Evolutionary conservation across 2,888 invertebrate genomes (phyloP).

Genomic region (Cybosia mesomella): DNA sequence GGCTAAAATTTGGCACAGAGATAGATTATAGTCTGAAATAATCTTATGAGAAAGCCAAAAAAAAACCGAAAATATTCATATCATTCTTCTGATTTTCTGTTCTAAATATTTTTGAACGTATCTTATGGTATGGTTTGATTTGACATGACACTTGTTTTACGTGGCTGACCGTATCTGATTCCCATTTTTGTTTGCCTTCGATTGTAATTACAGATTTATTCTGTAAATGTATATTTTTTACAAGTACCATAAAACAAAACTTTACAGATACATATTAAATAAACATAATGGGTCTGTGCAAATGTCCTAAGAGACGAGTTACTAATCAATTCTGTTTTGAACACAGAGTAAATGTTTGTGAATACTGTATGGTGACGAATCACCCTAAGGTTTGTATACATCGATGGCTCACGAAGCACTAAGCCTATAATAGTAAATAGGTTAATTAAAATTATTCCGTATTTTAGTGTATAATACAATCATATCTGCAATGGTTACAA

Average conservation of each 20-base stretch:
- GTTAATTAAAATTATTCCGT: not conserved
- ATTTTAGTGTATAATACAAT: constrained; percentile 98
- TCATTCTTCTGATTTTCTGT: no score
- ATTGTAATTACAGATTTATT: constrained; percentile 33
- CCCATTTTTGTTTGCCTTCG: constrained; percentile 56
- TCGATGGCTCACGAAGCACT: not conserved
- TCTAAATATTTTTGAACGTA: constrained; percentile 22
- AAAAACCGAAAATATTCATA: no score
- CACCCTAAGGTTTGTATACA: constrained; percentile 93
- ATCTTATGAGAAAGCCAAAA: no score
- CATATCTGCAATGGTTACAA: constrained; percentile 98
- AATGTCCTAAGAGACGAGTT: constrained; percentile 98
- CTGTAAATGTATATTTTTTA: constrained; percentile 29
- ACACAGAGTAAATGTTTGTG: constrained; percentile 99
- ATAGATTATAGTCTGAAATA: no score
- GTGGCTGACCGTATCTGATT: constrained; percentile 59
- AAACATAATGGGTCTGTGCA: constrained; percentile 96
- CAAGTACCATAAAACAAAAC: constrained; percentile 25
- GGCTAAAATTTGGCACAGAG: no score
- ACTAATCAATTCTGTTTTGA: constrained; percentile 99
- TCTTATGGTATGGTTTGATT: constrained; percentile 14
- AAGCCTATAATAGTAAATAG: not conserved
- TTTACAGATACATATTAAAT: constrained; percentile 18
- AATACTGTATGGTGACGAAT: constrained; percentile 98
- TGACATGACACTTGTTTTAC: constrained; percentile 62